These are phyloP conservation scores for Tupaia tana DNA, from an alignment of 2,113 vertebrate genomes.

Conservation along the genomic window DNA sequence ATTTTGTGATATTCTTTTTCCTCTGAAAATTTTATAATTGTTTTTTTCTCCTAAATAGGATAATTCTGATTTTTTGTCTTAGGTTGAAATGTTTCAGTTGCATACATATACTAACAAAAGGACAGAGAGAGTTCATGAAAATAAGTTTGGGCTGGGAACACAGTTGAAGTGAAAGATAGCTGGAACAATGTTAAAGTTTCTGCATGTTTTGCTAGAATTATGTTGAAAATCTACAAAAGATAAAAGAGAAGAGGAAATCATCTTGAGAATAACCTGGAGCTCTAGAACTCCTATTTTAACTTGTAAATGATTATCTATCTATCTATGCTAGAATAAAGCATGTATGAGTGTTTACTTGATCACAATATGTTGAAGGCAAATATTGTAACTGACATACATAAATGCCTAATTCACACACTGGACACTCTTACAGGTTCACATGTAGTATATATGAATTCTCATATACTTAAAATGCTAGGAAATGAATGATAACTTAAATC, in stretches of 20 bases:
- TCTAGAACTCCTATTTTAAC: neutral
- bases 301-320: neutral
- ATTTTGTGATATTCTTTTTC: conserved; percentile 54
- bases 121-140: conserved; percentile 24
- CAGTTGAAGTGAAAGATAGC: conserved; percentile 40
- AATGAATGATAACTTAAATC: conserved; percentile 33
- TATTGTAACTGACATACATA: neutral
- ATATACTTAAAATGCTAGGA: neutral
- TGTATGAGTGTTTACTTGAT: neutral
- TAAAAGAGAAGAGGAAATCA: conserved; percentile 80
- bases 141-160: conserved; percentile 25
- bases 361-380: neutral
- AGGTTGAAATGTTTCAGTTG: conserved; percentile 56
- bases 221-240: conserved; percentile 78
- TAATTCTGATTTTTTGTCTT: conserved; percentile 59
- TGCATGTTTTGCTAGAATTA: conserved; percentile 77
- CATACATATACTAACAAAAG: neutral
- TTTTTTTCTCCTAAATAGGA: conserved; percentile 63
- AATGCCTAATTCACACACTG: neutral
- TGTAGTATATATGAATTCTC: neutral
- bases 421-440: neutral
- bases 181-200: conserved; percentile 36
- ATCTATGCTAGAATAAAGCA: neutral
- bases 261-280: neutral
- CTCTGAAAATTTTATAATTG: conserved; percentile 46